Evolutionary conservation across 2,797 vertebrate genomes (phyloP).

Genomic region (Acanthopagrus latus): DNA sequence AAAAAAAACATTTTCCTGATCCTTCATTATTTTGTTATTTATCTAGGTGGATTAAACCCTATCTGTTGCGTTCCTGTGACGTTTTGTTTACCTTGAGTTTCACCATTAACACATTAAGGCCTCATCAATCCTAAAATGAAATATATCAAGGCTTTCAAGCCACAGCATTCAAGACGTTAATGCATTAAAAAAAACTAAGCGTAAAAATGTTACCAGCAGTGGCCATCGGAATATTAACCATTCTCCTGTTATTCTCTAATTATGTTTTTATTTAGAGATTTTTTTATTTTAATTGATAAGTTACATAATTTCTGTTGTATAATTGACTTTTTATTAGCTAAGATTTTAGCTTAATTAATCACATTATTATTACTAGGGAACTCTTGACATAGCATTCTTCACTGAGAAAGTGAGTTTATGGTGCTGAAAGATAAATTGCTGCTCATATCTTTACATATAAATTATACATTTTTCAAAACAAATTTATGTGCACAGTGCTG

Average conservation of each 20-base stretch:
- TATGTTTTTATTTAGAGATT: not conserved
- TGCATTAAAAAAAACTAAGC: not conserved
- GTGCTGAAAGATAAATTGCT: not conserved
- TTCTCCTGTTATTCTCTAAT: not conserved
- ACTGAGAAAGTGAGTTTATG: not conserved
- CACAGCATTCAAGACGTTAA: not conserved
- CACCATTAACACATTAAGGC: not conserved
- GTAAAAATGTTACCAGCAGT: not conserved
- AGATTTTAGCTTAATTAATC: too few species aligned
- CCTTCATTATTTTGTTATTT: not conserved
- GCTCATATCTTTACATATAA: not conserved
- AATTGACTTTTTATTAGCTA: too few species aligned
- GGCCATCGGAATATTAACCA: not conserved
- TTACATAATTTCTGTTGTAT: not conserved
- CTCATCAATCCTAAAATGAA: not conserved
- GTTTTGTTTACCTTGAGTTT: constrained; percentile 11
- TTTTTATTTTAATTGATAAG: not conserved
- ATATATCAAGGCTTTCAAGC: not conserved
- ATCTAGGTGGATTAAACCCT: not conserved
- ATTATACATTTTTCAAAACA: not conserved
- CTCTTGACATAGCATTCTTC: not conserved
- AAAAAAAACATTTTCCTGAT: not conserved
- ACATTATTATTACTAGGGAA: not conserved
- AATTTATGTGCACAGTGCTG: not conserved
- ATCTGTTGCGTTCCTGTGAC: not conserved